These are phyloP conservation scores for Indicator indicator DNA, from an alignment of 2,113 vertebrate species.

Conservation along the genomic window DNA sequence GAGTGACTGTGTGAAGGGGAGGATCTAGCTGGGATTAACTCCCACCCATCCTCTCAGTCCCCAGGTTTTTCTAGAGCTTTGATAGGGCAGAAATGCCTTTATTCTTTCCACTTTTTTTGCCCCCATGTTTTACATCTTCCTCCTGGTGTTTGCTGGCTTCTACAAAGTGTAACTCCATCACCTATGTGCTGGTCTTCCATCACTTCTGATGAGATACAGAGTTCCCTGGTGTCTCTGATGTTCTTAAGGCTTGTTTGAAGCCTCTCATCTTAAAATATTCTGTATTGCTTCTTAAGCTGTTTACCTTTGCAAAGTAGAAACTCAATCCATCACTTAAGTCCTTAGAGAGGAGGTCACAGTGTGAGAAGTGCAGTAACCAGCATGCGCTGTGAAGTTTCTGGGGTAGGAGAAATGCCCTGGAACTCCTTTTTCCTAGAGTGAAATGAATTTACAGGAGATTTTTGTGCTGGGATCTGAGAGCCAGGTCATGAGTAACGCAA, in stretches of 20 bases:
- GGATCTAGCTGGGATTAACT: background rate
- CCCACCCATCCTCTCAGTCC: background rate
- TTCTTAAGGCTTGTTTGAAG: background rate
- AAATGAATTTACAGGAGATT: background rate
- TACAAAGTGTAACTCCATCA: background rate
- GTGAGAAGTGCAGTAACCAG: background rate
- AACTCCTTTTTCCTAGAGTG: background rate
- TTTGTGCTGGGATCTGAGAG: background rate
- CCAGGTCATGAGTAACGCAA: background rate
- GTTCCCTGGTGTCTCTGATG: background rate
- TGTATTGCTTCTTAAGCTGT: background rate
- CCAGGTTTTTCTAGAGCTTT: background rate
- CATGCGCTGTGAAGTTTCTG: background rate
- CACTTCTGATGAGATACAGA: background rate
- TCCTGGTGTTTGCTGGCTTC: background rate
- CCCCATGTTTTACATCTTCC: background rate
- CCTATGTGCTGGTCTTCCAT: too few relatives aligned
- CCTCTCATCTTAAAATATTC: background rate
- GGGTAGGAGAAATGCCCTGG: background rate
- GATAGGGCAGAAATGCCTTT: background rate
- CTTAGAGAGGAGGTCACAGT: background rate
- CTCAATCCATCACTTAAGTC: background rate
- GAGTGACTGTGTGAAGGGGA: background rate
- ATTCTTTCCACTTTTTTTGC: accelerated
- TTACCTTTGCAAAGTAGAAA: background rate